Evolutionary conservation across 2,888 invertebrate species (phyloP), one percentile per base, ranked within the genome.

Genomic region (Hemicrepidius hirtus): DNA sequence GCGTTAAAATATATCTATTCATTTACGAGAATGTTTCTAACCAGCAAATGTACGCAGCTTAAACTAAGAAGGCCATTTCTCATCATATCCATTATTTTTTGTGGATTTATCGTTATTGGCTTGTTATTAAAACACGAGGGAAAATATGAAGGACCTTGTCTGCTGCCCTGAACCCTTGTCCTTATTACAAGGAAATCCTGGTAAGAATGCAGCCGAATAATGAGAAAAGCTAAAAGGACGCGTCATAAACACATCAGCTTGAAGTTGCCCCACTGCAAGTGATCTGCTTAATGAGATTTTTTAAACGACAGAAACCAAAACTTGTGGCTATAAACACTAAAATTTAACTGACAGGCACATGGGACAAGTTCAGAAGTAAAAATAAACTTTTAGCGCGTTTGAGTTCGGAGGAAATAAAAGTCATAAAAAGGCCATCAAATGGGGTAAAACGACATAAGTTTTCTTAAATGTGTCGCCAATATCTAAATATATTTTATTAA

Each of bases 401-500:
- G 35, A 32, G 57, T 1, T 37, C n/a, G 24, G 13, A 57, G 37
- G 57, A 57, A 57, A 57, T 37, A 37, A n/a, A 37, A 32, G 35
- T 57, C 57, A 20, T 57, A 57, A 57, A 64, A 64, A 49, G 64
- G 46, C 49, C 64, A 49, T 64, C 49, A 64, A 37, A 46, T 46
- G 50, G 49, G 49, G 49, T 35, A 35, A 41, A 49, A 64, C 49
- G 49, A 49, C 49, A 35, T 64, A 49, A 49, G 49, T 64, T 64
- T 64, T 32, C 49, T 64, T 64, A 64, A 64, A 64, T 49, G 64
- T 64, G 64, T 49, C 64, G 64, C 64, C 64, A 13, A 64, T 64
- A 64, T 64, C 64, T 64, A 64, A 49, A 64, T 64, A 64, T 64
- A 64, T 64, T 46, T 46, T 64, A 49, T 64, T 62, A 24, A 62